These are phyloP conservation scores for Hartigia nigra DNA, from an alignment of 2,888 invertebrate genomes.

Conservation along the genomic window DNA sequence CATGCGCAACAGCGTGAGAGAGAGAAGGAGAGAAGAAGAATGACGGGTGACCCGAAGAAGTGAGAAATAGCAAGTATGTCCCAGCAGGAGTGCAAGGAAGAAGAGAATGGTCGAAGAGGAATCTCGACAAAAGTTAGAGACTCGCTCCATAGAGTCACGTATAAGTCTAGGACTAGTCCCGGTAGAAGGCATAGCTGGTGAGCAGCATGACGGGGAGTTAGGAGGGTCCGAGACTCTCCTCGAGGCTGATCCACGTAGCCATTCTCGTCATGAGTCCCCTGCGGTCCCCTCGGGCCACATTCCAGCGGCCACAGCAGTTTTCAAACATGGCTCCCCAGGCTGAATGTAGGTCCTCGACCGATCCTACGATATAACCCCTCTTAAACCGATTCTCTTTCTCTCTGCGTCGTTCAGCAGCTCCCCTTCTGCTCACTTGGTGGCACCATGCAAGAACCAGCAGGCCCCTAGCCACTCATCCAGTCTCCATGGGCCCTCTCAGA, in stretches of 20 bases:
- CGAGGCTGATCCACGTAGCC: not conserved
- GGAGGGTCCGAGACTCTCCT: conserved; percentile 29
- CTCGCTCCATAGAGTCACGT: not conserved
- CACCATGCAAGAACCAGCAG: not conserved
- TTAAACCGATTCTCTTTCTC: not conserved
- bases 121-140: not conserved
- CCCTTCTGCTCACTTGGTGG: conserved; percentile 24
- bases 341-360: conserved; percentile 66
- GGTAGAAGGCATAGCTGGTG: not conserved
- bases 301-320: conserved; percentile 61
- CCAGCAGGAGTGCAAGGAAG: not conserved
- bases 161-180: not conserved
- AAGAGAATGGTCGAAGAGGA: not conserved
- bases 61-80: not conserved
- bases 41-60: not conserved
- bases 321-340: conserved; percentile 61
- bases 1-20: conserved; percentile 12
- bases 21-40: conserved; percentile 13
- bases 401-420: conserved; percentile 10
- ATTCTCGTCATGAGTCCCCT: not conserved
- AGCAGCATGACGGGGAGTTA: not conserved
- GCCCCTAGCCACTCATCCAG: conserved; percentile 10
- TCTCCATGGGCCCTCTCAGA: conserved; percentile 17
- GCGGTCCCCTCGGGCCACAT: conserved; percentile 57
- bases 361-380: conserved; percentile 39